Conservation (phyloP, 2,888 invertebrate species). For the Gymnocheta viridis region DNA sequence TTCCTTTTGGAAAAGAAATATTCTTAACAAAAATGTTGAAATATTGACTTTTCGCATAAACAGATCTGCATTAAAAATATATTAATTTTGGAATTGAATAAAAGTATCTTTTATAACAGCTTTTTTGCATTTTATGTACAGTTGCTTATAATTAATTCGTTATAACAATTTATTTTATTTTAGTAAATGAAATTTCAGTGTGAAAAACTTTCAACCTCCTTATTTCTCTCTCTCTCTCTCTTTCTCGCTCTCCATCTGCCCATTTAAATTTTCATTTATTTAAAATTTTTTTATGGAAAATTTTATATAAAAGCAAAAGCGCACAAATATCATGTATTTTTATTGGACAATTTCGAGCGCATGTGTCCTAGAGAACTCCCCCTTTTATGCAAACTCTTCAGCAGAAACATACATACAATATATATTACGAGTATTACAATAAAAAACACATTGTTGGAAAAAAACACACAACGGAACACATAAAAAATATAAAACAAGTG, state of each 20-base stretch:
- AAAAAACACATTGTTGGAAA: conserved; percentile 64
- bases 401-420: conserved; percentile 29
- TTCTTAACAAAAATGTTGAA: too few species aligned
- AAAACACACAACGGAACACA: conserved; percentile 28
- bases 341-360: conserved; percentile 69
- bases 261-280: conserved; percentile 61
- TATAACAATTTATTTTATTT: not conserved
- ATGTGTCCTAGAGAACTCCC: conserved; percentile 67
- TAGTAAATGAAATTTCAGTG: not conserved
- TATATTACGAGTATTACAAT: conserved; percentile 60
- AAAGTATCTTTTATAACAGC: too few species aligned
- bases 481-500: conserved; percentile 54
- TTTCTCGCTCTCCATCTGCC: not conserved
- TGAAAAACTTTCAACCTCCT: not conserved
- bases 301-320: conserved; percentile 62
- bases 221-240: not conserved
- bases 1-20: too few species aligned
- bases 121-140: too few species aligned
- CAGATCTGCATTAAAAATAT: too few species aligned
- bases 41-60: too few species aligned
- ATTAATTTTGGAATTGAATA: too few species aligned
- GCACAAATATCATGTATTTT: conserved; percentile 61
- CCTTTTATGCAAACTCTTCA: conserved; percentile 56
- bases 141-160: not conserved
- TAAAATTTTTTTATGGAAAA: conserved; percentile 60